Base-by-base conservation (phyloP, 2,797 vertebrate species). In the Protonibea diacanthus region DNA sequence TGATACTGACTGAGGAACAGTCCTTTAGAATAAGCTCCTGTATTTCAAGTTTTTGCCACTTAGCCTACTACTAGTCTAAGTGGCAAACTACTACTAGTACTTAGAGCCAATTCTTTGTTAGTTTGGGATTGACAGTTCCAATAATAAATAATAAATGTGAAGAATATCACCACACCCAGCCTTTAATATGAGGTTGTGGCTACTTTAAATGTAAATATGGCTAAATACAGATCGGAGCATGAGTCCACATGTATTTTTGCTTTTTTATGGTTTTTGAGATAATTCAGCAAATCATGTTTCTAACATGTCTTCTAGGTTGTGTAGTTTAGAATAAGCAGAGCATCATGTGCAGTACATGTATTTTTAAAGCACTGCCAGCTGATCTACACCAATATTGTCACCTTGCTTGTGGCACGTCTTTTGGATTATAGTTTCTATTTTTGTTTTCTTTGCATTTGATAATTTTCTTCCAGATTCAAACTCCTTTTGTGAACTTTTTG, bases 381-480 rank as follows among this genome's bases (percentile, higher is more conserved):
- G 42, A 68, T 40, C 27, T 42, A 4, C 52, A 63, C 52, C 14
- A 20, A 42, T 68, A 3, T 21, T 53, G 17, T 58, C 44, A 13
- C 44, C 1, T 8, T 49, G 6, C 38, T 62, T 38, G 18, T 3
- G 7, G 10, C 13, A 29, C n/a, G 0, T 49, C 20, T 59, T 55
- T 21, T 59, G 1, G 2, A 44, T 62, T 42, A 33, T 27, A 33
- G 2, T 23, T 25, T 53, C 1, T 56, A 0, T 60, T 21, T 17
- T 65, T 40, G 12, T 20, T 47, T 59, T 13, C 14, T 5, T 21
- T 17, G 29, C 29, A n/a, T 56, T 57, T 71, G 21, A 63, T 67
- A 2, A 8, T 57, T 71, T 69, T 64, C 42, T 63, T 53, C 0
- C 38, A 51, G 17, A 59, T 45, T 65, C 5, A 72, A 57, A 55